Evolutionary conservation across 2,888 invertebrate species (phyloP).

Genomic region (Prosapia bicincta): DNA sequence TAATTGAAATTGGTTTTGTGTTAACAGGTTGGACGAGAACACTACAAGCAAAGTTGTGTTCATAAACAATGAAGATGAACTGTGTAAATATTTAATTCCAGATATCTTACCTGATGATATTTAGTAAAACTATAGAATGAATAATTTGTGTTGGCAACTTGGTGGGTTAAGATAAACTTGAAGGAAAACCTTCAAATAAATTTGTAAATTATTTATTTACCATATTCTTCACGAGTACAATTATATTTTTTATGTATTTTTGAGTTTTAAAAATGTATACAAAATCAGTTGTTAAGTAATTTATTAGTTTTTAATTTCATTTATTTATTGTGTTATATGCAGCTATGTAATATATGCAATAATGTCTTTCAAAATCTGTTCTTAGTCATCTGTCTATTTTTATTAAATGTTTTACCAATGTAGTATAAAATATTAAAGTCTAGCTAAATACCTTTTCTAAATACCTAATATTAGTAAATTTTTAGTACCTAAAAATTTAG

Average conservation of each 20-base stretch:
- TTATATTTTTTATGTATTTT: not conserved
- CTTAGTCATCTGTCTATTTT: too few relatives aligned
- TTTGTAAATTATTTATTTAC: not conserved
- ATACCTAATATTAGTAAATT: too few relatives aligned
- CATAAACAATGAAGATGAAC: conserved; percentile 63
- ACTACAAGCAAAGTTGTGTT: conserved; percentile 73
- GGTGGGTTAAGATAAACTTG: not conserved
- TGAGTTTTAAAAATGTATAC: not conserved
- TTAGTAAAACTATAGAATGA: conserved; percentile 10
- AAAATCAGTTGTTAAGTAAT: not conserved
- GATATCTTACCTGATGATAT: conserved; percentile 61
- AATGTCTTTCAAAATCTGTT: too few relatives aligned
- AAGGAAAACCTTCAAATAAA: not conserved
- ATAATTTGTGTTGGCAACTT: not conserved
- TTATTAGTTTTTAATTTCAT: too few relatives aligned
- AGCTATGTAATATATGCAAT: too few relatives aligned
- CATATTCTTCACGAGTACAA: not conserved
- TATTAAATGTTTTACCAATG: too few relatives aligned
- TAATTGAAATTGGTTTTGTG: too few relatives aligned
- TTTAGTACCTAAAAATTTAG: too few relatives aligned
- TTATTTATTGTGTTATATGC: too few relatives aligned
- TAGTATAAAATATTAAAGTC: too few relatives aligned
- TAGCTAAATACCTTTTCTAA: too few relatives aligned
- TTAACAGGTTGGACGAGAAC: conserved; percentile 66
- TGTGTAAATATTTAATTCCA: conserved; percentile 72